These are phyloP conservation scores for Callinectes sapidus DNA, from an alignment of 2,888 invertebrate genomes.

Conservation along the genomic window DNA sequence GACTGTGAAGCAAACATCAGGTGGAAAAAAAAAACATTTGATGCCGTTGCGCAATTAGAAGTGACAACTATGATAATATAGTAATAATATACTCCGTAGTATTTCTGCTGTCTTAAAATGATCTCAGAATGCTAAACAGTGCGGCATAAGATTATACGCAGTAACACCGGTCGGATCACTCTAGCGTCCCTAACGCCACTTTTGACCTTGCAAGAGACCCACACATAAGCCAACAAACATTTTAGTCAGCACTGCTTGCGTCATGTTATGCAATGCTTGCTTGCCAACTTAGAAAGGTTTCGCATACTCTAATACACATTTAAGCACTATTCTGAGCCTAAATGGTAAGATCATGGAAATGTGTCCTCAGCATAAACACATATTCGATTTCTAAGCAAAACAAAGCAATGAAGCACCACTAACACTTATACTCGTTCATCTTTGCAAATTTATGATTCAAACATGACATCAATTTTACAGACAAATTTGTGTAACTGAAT, in stretches of 20 bases:
- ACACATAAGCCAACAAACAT: neutral
- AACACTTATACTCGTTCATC: neutral
- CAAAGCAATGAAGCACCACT: neutral
- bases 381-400: no score
- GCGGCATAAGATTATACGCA: neutral
- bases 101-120: neutral
- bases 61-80: no score
- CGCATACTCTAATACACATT: neutral
- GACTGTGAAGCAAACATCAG: no score
- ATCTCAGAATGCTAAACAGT: neutral
- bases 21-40: no score
- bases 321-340: neutral
- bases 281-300: neutral
- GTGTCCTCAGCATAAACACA: no score
- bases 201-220: neutral
- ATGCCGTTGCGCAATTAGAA: no score
- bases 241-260: neutral
- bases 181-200: neutral
- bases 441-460: neutral
- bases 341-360: no score
- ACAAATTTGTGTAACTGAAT: neutral
- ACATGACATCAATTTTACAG: neutral
- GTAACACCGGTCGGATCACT: neutral
- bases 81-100: no score
- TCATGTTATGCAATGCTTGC: neutral